Conservation (phyloP, 2,113 vertebrate species). For the Myotis yumanensis region DNA sequence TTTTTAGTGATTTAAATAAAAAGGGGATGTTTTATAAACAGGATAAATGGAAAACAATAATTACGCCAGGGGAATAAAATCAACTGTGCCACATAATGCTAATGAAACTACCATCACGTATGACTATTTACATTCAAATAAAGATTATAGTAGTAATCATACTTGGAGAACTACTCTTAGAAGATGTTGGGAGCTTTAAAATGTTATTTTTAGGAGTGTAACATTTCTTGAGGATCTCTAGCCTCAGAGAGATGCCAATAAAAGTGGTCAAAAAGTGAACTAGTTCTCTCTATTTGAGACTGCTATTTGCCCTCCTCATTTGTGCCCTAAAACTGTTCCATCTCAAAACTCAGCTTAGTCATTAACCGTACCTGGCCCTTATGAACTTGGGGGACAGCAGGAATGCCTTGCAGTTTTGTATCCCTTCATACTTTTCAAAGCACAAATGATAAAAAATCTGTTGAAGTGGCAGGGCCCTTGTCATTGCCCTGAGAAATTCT, state of each 20-base stretch:
- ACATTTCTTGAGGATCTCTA: background rate
- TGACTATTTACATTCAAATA: conserved; percentile 43
- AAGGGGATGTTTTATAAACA: conserved; percentile 14
- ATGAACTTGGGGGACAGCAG: background rate
- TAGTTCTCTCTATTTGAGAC: background rate
- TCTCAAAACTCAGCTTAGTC: background rate
- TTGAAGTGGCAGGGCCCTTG: background rate
- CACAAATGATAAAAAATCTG: no score
- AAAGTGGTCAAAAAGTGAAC: background rate
- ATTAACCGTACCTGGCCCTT: background rate
- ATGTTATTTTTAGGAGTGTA: background rate
- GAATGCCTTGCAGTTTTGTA: background rate
- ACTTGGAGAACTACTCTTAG: conserved; percentile 37
- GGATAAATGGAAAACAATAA: conserved; percentile 32
- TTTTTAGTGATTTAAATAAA: conserved; percentile 52
- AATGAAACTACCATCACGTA: conserved; percentile 27
- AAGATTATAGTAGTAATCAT: background rate
- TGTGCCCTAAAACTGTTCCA: background rate
- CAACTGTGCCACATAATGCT: background rate
- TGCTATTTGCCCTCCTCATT: background rate
- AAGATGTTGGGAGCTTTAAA: background rate
- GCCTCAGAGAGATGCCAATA: background rate
- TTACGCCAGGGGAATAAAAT: background rate
- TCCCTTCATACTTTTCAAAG: background rate
- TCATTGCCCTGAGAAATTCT: background rate